These are phyloP conservation scores for Amphiduros pacificus DNA, from an alignment of 2,888 invertebrate species.

Conservation along the genomic window DNA sequence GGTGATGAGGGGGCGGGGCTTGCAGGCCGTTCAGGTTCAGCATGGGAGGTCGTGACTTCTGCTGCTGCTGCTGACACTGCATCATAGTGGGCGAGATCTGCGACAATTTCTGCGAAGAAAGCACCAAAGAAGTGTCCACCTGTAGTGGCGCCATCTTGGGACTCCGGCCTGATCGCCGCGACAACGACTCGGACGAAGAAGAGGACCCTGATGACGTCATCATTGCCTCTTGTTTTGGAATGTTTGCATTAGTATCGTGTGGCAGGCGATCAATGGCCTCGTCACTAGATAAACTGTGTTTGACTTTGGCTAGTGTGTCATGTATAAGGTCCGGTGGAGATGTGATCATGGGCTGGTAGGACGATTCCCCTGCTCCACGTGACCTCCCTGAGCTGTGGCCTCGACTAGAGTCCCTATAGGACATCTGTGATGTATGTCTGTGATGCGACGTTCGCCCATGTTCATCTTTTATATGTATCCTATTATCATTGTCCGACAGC, in stretches of 20 bases:
- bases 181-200: neutral
- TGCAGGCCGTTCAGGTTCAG: constrained; percentile 12
- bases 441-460: constrained; percentile 15
- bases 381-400: neutral
- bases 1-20: too few relatives aligned
- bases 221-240: constrained; percentile 8
- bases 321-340: constrained; percentile 15
- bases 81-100: constrained; percentile 15
- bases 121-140: constrained; percentile 5
- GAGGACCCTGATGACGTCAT: neutral
- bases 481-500: constrained; percentile 44
- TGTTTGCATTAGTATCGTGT: constrained; percentile 4
- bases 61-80: constrained; percentile 16
- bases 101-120: constrained; percentile 3
- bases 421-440: neutral
- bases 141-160: constrained; percentile 9
- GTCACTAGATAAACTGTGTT: too few relatives aligned
- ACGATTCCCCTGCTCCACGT: neutral
- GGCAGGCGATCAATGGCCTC: too few relatives aligned
- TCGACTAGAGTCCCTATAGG: neutral
- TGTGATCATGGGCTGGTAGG: neutral
- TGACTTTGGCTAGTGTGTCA: constrained; percentile 2
- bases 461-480: constrained; percentile 44
- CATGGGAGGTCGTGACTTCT: constrained; percentile 9
- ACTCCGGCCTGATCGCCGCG: neutral